A percentile compares a stretch with the other conserved stretches of the same genome.
Conservation (phyloP, 2,888 invertebrate species). For the Brachycybe producta region DNA sequence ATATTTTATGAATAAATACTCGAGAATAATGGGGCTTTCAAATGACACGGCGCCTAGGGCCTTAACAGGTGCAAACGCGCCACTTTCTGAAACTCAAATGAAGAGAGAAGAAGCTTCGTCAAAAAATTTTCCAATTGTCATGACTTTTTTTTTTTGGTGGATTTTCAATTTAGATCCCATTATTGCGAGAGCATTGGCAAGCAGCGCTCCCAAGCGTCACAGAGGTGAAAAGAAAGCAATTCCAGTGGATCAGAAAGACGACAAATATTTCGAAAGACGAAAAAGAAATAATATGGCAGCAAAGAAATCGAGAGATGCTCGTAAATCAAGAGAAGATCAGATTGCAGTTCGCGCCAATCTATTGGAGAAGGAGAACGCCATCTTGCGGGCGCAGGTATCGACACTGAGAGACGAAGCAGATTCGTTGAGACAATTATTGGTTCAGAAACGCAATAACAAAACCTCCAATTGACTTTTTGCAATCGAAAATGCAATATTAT, state of each 20-base stretch:
- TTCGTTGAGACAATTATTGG: slow-evolving; percentile 51
- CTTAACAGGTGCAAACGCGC: too few relatives aligned
- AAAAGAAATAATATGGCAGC: slow-evolving; percentile 82
- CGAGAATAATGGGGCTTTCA: too few relatives aligned
- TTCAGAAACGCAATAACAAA: slow-evolving; percentile 38
- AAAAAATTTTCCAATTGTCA: too few relatives aligned
- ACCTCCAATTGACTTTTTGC: too few relatives aligned
- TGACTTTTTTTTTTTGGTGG: too few relatives aligned
- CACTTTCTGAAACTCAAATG: too few relatives aligned
- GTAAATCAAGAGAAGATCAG: slow-evolving; percentile 76
- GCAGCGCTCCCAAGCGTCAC: slow-evolving; percentile 40
- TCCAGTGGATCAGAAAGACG: slow-evolving; percentile 74
- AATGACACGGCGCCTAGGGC: too few relatives aligned
- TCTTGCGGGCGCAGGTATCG: slow-evolving; percentile 63
- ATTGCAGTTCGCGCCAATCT: slow-evolving; percentile 71
- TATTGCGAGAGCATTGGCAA: slow-evolving; percentile 24
- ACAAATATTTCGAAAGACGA: slow-evolving; percentile 75
- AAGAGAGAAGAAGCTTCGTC: too few relatives aligned
- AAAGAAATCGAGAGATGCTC: slow-evolving; percentile 77
- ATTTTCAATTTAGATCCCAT: slow-evolving; percentile 20
- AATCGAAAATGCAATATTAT: too few relatives aligned
- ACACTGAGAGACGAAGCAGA: slow-evolving; percentile 66
- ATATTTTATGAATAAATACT: too few relatives aligned
- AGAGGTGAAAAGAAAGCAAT: slow-evolving; percentile 75
- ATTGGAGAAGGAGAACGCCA: slow-evolving; percentile 76